phyloP scores from a whole-genome alignment of 2,113 vertebrate genomes.

The Talpa occidentalis region DNA sequence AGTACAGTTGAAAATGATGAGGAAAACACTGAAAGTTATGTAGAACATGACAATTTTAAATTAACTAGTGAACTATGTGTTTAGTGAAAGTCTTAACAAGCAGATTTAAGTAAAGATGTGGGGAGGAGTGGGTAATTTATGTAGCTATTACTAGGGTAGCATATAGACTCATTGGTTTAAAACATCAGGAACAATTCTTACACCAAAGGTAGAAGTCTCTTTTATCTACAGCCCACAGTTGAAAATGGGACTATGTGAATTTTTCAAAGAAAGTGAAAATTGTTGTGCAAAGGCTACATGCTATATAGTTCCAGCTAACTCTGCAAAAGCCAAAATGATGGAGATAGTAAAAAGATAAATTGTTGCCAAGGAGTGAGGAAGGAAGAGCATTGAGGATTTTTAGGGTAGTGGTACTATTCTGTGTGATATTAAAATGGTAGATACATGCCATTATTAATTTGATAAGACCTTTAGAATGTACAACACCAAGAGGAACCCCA shows the following conservation, averaged over 20 bases:
- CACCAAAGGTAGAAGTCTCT: too few species aligned
- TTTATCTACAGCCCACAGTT: not conserved
- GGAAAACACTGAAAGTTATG: not conserved
- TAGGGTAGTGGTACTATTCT: not conserved
- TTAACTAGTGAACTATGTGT: too few species aligned
- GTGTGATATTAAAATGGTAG: not conserved
- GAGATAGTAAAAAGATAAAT: not conserved
- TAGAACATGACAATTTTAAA: not conserved
- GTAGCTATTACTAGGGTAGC: not conserved
- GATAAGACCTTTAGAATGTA: not conserved
- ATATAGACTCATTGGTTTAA: not conserved
- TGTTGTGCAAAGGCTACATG: not conserved
- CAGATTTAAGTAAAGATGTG: not conserved
- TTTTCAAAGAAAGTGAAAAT: constrained; percentile 5
- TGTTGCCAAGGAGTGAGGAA: not conserved
- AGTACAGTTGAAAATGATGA: not conserved
- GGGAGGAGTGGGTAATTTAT: not conserved
- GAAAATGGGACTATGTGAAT: not conserved
- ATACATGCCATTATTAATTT: not conserved
- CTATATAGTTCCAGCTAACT: not conserved
- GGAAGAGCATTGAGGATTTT: not conserved
- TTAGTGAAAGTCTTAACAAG: not conserved
- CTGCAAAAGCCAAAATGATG: not conserved
- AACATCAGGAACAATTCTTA: not conserved
- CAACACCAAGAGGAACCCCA: not conserved